Evolutionary conservation across 2,797 vertebrate genomes (phyloP), one percentile per base, ranked within the genome.

Genomic region (Sebastes hopkinsi): DNA sequence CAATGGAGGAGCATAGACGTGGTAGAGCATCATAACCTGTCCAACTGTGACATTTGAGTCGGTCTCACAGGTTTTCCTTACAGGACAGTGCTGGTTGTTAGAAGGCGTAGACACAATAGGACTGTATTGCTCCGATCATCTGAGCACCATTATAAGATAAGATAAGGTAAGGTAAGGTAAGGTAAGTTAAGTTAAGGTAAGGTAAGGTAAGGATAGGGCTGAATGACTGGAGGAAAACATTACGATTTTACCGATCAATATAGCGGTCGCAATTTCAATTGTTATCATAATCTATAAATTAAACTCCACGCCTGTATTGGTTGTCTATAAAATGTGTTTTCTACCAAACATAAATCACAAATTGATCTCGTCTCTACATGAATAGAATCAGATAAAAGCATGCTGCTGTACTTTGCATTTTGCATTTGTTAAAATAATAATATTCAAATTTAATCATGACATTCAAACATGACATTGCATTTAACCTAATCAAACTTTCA

Each of bases 131-230:
- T 64, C 20, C 4, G 4, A 13, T 64, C 23, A 46, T 20, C 36
- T 42, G 22, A 66, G 20, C 50, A 34, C 59, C 30, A 50, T 10
- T 10, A 14, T 22, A 52, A 25, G 14, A 59, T 42, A 42, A 42
- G 38, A 0, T 42, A 42, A 34, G 9, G 0, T 34, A 32, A 32
- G 38, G 0, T 42, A 42, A 16, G 3, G 0, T 42, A 42, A 42
- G 38, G 0, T 42, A 42, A 42, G 38, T 29, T 29, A 30, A 32
- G 32, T 0, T 34, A 34, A 32, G 32, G 0, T 10, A 32, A 34
- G 38, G 0, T 16, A 42, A 42, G 38, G 13, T 16, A 42, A 42
- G 42, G 6, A 42, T 42, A 42, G 38, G 42, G 42, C 42, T 46
- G 42, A 46, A 46, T 18, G 42, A 54, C 30, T 62, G 1, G 23